phyloP scores from a whole-genome alignment of 2,888 invertebrate genomes.

The Myopa testacea region DNA sequence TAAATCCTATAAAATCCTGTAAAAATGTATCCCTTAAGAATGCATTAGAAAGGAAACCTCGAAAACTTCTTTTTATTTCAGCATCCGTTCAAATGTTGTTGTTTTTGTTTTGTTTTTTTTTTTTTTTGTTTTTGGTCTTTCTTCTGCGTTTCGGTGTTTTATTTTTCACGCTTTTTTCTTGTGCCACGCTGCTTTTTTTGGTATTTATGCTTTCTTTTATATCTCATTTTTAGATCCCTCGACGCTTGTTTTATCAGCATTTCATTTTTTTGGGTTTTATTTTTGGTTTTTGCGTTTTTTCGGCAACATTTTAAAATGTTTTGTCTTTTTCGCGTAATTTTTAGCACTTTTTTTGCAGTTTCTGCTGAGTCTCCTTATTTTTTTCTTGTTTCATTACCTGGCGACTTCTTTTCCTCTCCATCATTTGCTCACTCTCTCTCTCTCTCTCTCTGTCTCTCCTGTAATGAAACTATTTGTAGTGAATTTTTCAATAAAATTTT shows the following conservation, averaged over 20 bases:
- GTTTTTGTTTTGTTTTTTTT: neutral
- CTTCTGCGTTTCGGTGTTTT: neutral
- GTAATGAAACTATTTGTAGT: too few species aligned
- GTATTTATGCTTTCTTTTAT: constrained; percentile 11
- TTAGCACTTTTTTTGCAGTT: constrained; percentile 12
- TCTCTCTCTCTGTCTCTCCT: too few species aligned
- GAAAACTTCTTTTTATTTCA: constrained; percentile 28
- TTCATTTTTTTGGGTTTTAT: neutral
- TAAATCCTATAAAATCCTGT: constrained; percentile 18
- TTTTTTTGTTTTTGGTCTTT: neutral
- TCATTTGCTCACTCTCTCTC: neutral
- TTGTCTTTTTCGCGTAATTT: neutral
- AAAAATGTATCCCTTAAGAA: constrained; percentile 21
- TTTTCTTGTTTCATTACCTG: neutral
- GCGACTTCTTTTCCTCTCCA: neutral
- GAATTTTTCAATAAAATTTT: too few species aligned
- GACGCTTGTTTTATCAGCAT: constrained; percentile 25
- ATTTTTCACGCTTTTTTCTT: neutral
- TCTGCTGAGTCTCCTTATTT: neutral
- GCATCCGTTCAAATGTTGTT: constrained; percentile 15
- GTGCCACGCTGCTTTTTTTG: neutral
- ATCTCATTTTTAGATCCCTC: constrained; percentile 13
- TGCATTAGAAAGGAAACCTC: constrained; percentile 24
- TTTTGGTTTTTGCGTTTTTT: neutral
- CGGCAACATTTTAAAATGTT: too few species aligned